Evolutionary conservation across 2,888 invertebrate species (phyloP), one percentile per base, ranked within the genome.

Genomic region (Antheraea assamensis): DNA sequence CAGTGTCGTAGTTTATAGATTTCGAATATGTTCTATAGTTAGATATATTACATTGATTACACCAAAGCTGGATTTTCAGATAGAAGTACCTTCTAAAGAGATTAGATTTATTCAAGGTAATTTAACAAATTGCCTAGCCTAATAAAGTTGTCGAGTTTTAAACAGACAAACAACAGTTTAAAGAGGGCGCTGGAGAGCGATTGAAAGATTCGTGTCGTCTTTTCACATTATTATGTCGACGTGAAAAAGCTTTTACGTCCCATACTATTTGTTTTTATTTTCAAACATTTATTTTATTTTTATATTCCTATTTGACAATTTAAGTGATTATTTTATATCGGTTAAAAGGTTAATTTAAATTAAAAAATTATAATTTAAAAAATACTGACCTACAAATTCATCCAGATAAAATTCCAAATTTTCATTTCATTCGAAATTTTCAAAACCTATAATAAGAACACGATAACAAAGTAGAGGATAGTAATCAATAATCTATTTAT

Each of bases 191-290:
- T 66, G 52, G 58, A 42, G 61, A 80, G 74, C 80, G 81, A 82
- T 83, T 80, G 79, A 78, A 79, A 82, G 80, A 82, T 80, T 76
- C 79, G 72, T 79, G 78, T 77, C 74, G 76, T 75, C 80, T 80
- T 79, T 81, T 80, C 75, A 73, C 70, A 74, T 80, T 75, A 77
- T 82, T 84, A 81, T 76, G 74, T 73, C 72, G 79, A 85, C 85
- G 84, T 76, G 78, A 76, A 78, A 83, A 85, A 80, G 83, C 81
- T 85, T 85, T 87, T 73, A 81, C 49, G 27, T 75, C 31, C 73
- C 75, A 49, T 83, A 81, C 81, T 76, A 77, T 27, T 17, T 61
- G 27, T 27, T 61, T n/a, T 61, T 61, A 61, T 61, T 61, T 58
- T 21, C 21, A 17, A 52, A 52, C 21, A 52, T 52, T 52, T 21